Conservation (phyloP, 2,113 vertebrate species). For the Ailuropoda melanoleuca region DNA sequence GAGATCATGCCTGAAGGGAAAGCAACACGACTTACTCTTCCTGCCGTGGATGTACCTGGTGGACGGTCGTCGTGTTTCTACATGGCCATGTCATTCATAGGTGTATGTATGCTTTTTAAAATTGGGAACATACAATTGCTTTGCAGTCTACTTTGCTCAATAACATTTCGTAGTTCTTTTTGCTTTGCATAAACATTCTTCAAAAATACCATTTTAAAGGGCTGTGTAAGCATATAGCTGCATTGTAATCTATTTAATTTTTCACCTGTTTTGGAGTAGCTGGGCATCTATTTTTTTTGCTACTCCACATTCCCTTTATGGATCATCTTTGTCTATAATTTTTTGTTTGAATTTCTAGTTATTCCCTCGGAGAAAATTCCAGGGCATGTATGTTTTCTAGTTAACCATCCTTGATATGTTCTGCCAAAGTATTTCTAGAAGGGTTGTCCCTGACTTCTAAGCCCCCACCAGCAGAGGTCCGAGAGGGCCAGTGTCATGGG, state of each 20-base stretch:
- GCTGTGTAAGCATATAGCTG: background rate
- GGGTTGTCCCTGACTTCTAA: background rate
- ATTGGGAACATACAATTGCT: background rate
- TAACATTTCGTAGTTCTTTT: background rate
- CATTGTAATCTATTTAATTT: background rate
- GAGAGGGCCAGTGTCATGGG: rapidly evolving
- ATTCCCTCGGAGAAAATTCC: conserved; percentile 10
- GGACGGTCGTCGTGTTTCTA: background rate
- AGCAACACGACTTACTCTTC: rapidly evolving
- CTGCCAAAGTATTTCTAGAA: background rate
- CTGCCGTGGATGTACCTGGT: rapidly evolving
- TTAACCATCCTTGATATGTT: background rate
- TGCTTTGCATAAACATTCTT: background rate
- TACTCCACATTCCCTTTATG: background rate
- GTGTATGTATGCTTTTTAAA: background rate
- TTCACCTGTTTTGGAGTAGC: background rate
- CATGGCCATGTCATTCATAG: background rate
- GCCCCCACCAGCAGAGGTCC: background rate
- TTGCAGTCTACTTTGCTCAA: background rate
- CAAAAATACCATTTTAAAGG: background rate
- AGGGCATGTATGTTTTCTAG: background rate
- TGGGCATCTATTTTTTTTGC: background rate
- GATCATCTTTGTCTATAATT: background rate
- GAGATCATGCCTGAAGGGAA: background rate
- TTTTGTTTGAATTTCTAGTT: background rate